Base-by-base conservation (phyloP, 2,888 invertebrate genomes). In the Caenorhabditis sp. region DNA sequence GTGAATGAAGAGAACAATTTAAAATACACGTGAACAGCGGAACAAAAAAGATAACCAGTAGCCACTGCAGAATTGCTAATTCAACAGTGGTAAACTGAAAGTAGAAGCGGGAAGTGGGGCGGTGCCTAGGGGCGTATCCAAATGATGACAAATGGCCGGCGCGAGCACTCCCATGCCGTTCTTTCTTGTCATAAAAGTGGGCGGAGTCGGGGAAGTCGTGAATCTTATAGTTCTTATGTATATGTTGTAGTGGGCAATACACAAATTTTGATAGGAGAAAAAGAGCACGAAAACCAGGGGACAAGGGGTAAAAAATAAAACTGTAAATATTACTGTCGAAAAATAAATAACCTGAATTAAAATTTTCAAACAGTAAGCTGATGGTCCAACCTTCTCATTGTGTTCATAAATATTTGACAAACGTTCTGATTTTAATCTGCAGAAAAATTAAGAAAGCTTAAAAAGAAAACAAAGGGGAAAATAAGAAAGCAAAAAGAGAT, bases 61-160 rank as follows among this genome's bases (percentile, higher is more conserved):
- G 5, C 35, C 11, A 11, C 35, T 35, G 35, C 35, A 35, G 6
- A 40, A 15, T 40, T 40, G 40, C 6, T 40, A 6, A 40, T 2
- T 40, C 40, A 40, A 13, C 18, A 13, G 32, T 9, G 22, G 13
- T 2, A 37, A 37, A 18, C 35, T 35, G 37, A 40, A 40, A 40
- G 40, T 40, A 15, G 40, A 58, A 60, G 22, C n/a, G 32, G 9
- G 32, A 32, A 32, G 32, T 32, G 35, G 35, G 58, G 58, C 58
- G 58, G 58, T 20, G 58, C 37, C 37, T 37, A 11, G 24, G 40
- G 15, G 40, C 15, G 40, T 32, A 32, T 32, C 32, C 5, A 9
- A 32, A 60, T 60, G 58, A 60, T 60, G 58, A 60, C 37, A 60
- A 60, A 60, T 60, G 58, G 11, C 58, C 40, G 40, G 2, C 32